phyloP scores from a whole-genome alignment of 53 echinoderm and acorn worm genomes.

The Luidia sarsii region DNA sequence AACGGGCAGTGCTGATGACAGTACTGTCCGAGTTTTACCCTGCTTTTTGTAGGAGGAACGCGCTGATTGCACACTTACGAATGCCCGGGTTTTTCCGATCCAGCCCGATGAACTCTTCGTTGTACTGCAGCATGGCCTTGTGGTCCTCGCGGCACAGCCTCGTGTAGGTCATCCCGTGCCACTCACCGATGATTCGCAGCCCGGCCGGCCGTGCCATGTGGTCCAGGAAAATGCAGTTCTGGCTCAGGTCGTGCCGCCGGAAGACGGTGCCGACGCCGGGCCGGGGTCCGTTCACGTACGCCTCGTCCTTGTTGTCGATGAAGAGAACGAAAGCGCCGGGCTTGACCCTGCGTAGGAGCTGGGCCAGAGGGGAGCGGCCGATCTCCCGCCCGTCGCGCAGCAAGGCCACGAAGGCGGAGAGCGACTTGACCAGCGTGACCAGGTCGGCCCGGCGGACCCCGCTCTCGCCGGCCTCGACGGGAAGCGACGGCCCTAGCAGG shows the following conservation, averaged over 20 bases:
- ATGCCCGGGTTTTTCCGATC: constrained; percentile 1
- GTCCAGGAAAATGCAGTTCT: constrained; percentile 21
- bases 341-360: constrained; percentile 34
- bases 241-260: too few species aligned
- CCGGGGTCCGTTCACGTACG: not conserved
- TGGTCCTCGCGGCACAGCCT: not conserved
- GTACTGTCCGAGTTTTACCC: not conserved
- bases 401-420: constrained; percentile 19
- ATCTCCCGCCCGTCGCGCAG: constrained; percentile 38
- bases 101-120: not conserved
- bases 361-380: constrained; percentile 19
- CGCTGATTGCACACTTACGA: constrained; percentile 32
- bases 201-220: constrained; percentile 24
- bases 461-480: constrained; percentile 17
- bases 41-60: constrained; percentile 35
- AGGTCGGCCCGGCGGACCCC: constrained; percentile 31
- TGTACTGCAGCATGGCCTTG: not conserved
- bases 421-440: constrained; percentile 32
- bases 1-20: too few species aligned
- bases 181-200: constrained; percentile 12
- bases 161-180: constrained; percentile 18
- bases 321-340: constrained; percentile 25
- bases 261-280: not conserved
- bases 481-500: constrained; percentile 6
- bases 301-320: constrained; percentile 31